Evolutionary conservation across 2,888 invertebrate species (phyloP).

Genomic region (Cephus runcator): DNA sequence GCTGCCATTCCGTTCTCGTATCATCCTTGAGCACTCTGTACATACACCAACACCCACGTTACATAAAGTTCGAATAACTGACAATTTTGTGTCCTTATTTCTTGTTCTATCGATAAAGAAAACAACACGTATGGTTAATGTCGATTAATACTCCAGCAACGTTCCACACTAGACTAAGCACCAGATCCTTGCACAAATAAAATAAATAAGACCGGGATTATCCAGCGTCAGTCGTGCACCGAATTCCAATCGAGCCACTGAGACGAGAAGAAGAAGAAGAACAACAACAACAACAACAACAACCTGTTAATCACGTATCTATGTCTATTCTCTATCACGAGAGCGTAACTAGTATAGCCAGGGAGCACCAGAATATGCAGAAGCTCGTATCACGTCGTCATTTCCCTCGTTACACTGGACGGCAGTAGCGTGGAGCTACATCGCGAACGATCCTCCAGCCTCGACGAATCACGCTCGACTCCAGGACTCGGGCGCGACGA

Average conservation of each 20-base stretch:
- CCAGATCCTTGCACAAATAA: not conserved
- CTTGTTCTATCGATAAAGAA: not conserved
- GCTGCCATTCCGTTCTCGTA: not conserved
- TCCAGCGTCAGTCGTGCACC: not conserved
- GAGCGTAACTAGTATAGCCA: not conserved
- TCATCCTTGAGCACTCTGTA: not conserved
- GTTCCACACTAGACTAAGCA: slow-evolving; percentile 1
- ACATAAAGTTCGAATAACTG: not conserved
- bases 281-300: slow-evolving; percentile 21
- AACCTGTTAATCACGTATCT: slow-evolving; percentile 35
- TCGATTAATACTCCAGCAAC: slow-evolving; percentile 9
- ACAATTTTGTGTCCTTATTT: not conserved
- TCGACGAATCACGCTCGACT: not conserved
- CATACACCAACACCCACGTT: not conserved
- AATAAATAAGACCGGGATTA: not conserved
- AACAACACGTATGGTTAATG: not conserved
- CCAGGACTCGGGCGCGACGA: not conserved
- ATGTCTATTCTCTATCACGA: not conserved
- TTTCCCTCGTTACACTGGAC: not conserved
- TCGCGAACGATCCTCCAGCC: not conserved
- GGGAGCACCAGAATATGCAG: not conserved
- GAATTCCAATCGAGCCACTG: not conserved
- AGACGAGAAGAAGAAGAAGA: not conserved
- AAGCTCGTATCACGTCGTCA: not conserved
- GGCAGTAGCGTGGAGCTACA: not conserved